A percentile compares a stretch with the other conserved stretches of the same genome.
These are phyloP conservation scores for Erythrocercus mccallii DNA, from an alignment of 2,113 vertebrate genomes.

Conservation along the genomic window DNA sequence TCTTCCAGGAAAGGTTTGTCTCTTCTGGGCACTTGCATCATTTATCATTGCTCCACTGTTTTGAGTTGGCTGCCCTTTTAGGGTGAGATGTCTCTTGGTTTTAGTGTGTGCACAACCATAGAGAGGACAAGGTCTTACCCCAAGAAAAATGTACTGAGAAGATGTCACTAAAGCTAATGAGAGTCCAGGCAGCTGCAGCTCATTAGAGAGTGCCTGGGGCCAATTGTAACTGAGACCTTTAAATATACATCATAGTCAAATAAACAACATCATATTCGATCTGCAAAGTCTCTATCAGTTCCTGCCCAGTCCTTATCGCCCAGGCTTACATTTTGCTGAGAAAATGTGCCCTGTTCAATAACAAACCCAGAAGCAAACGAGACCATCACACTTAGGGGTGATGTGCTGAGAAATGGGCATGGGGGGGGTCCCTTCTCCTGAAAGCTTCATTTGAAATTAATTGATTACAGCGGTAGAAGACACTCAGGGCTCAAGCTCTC, in stretches of 20 bases:
- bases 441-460: not conserved
- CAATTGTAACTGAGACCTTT: conserved; percentile 77
- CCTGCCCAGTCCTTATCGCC: conserved; percentile 44
- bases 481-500: not conserved
- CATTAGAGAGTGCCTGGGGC: conserved; percentile 74
- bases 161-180: conserved; percentile 77
- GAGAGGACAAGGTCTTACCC: conserved; percentile 65
- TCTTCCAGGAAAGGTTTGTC: conserved; percentile 75
- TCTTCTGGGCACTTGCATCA: conserved; percentile 62
- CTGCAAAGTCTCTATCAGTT: conserved; percentile 57
- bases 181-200: conserved; percentile 76
- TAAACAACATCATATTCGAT: conserved; percentile 76
- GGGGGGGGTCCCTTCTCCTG: not conserved
- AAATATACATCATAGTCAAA: conserved; percentile 78
- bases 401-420: not conserved
- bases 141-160: conserved; percentile 68
- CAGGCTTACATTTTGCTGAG: conserved; percentile 35
- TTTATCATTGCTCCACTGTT: conserved; percentile 73
- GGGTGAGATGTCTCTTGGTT: conserved; percentile 71
- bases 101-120: conserved; percentile 39
- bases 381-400: not conserved
- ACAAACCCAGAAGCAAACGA: not conserved
- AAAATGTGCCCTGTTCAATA: conserved; percentile 53
- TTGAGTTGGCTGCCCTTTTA: conserved; percentile 59
- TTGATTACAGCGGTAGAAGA: not conserved